Conservation (phyloP, 2,797 vertebrate species). For the Periparus ater region DNA sequence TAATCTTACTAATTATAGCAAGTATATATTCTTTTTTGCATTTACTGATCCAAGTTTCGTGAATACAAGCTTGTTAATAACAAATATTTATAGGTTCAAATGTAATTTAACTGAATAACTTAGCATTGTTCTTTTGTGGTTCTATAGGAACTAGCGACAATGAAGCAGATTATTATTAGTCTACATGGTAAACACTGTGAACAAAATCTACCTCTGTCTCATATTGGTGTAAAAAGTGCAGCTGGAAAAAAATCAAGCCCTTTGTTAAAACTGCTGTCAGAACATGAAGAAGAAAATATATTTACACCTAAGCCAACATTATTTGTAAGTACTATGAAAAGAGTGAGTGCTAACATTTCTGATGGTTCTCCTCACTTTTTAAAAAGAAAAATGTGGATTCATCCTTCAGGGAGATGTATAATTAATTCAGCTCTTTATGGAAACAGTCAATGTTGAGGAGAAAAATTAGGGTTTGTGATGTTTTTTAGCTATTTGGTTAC, state of each 20-base stretch:
- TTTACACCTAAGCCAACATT: constrained; percentile 88
- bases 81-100: constrained; percentile 10
- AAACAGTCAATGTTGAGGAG: background rate
- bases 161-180: constrained; percentile 90
- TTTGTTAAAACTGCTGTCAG: constrained; percentile 48
- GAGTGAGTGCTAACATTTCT: background rate
- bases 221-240: constrained; percentile 41
- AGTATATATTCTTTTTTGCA: background rate
- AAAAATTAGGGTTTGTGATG: background rate
- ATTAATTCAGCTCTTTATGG: background rate
- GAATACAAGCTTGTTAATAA: background rate
- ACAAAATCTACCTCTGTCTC: constrained; percentile 63
- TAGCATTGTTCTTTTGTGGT: constrained; percentile 44
- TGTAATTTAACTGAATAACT: constrained; percentile 34
- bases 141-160: constrained; percentile 89
- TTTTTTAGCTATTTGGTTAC: background rate
- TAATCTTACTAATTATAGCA: background rate
- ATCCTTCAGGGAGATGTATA: background rate
- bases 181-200: constrained; percentile 77
- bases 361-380: background rate
- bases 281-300: constrained; percentile 77
- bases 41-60: background rate
- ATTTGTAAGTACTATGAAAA: constrained; percentile 86
- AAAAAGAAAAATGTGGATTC: background rate
- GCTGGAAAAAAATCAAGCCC: constrained; percentile 58